These are phyloP conservation scores for Ecdyonurus torrentis DNA, from an alignment of 2,888 invertebrate species.

Conservation along the genomic window DNA sequence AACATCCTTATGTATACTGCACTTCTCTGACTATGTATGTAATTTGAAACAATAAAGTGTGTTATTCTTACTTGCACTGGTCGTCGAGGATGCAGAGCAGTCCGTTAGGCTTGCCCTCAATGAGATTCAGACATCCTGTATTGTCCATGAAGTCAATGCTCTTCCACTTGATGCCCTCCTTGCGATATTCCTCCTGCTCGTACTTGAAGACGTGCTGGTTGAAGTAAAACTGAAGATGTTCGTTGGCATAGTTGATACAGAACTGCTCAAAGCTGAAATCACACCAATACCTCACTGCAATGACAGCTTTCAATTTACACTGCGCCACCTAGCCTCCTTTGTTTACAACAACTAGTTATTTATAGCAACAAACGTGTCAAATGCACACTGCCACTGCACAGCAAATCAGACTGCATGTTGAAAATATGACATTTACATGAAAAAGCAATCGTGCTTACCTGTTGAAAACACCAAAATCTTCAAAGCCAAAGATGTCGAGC, in stretches of 20 bases:
- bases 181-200: slow-evolving; percentile 88
- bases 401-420: background rate
- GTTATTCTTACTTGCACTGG: slow-evolving; percentile 74
- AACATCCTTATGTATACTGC: too few relatives aligned
- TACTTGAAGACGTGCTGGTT: slow-evolving; percentile 97
- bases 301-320: too few relatives aligned
- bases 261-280: slow-evolving; percentile 76
- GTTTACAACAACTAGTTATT: too few relatives aligned
- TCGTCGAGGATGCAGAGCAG: slow-evolving; percentile 83
- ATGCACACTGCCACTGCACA: background rate
- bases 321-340: too few relatives aligned
- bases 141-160: slow-evolving; percentile 94
- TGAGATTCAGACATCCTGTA: slow-evolving; percentile 81
- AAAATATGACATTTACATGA: background rate
- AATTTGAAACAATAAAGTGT: too few relatives aligned
- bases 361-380: background rate
- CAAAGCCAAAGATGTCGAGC: slow-evolving; percentile 92
- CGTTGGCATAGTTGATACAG: slow-evolving; percentile 95
- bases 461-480: slow-evolving; percentile 78
- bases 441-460: slow-evolving; percentile 20
- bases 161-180: slow-evolving; percentile 88
- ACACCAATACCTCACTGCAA: background rate
- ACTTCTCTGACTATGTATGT: too few relatives aligned
- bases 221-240: slow-evolving; percentile 93
- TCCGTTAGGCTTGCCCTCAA: slow-evolving; percentile 81